Conservation (phyloP, 2,888 invertebrate species). For the Gymnoscelis rufifasciata region DNA sequence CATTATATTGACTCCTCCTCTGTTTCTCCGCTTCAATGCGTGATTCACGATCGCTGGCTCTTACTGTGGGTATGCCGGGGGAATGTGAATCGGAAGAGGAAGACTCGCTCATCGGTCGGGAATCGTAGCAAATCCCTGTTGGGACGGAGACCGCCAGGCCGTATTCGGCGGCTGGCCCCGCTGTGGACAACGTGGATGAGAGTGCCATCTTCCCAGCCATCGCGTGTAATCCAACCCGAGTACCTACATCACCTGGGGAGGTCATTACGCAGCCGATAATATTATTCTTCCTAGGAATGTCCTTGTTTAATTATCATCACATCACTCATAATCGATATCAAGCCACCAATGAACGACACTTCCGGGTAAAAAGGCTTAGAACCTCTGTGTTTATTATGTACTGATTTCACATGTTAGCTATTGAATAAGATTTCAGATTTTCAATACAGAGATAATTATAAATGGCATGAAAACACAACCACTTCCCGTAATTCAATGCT, state of each 20-base stretch:
- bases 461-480: slow-evolving; percentile 13
- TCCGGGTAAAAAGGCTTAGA: too few species aligned
- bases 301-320: slow-evolving; percentile 41
- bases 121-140: slow-evolving; percentile 40
- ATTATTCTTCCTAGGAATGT: slow-evolving; percentile 37
- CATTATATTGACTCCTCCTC: slow-evolving; percentile 92
- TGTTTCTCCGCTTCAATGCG: slow-evolving; percentile 95
- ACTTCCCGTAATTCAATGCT: slow-evolving; percentile 13
- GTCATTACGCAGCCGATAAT: slow-evolving; percentile 45
- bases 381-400: too few species aligned
- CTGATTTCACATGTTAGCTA: not conserved
- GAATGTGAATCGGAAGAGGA: slow-evolving; percentile 66
- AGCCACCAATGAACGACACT: not conserved
- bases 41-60: slow-evolving; percentile 87
- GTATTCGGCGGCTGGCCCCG: slow-evolving; percentile 43
- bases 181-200: slow-evolving; percentile 20
- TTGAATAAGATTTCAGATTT: too few species aligned
- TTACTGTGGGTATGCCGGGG: slow-evolving; percentile 57
- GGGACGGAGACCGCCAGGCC: slow-evolving; percentile 49
- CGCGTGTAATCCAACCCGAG: slow-evolving; percentile 45
- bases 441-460: not conserved
- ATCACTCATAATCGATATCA: slow-evolving; percentile 1
- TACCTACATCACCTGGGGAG: slow-evolving; percentile 49
- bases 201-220: slow-evolving; percentile 44
- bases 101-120: slow-evolving; percentile 48